Evolutionary conservation across 2,797 vertebrate genomes (phyloP), one percentile per base, ranked within the genome.

Genomic region (Poeciliopsis gracilis): DNA sequence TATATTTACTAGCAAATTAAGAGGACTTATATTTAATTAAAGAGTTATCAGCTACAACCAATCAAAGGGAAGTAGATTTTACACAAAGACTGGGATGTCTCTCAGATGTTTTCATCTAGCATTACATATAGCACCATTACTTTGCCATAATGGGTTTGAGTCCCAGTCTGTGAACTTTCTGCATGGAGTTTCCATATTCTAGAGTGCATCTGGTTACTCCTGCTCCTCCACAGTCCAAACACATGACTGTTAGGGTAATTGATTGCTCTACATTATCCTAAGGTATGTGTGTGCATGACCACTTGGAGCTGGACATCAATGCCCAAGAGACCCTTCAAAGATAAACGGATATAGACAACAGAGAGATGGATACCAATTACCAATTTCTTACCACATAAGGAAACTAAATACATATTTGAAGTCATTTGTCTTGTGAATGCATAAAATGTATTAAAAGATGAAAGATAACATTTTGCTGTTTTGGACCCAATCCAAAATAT

Each of bases 11-110:
- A 71, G 85, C 80, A 69, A 86, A 77, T 78, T 76, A 72, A 84
- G 70, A 9, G 85, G 86, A 89, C 89, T 90, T 86, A n/a, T 90
- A 91, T 92, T 70, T 89, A 70, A 93, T 94, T 92, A 88, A 70
- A 72, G 47, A 43, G 69, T 73, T 75, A 90, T 86, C 78, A 80
- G 73, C 41, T 53, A 46, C 36, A 76, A 63, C 76, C 80, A 80
- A 75, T 88, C n/a, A 36, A 57, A 77, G 77, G 73, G 73, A 49
- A 59, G 67, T 70, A 51, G 79, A 84, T 86, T 86, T 80, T 23
- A 45, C 33, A n/a, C 6, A 67, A 61, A 85, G 36, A 47, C 61
- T 33, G n/a, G 72, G 38, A 63, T 20, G 75, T 84, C 76, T 77
- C 75, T 84, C 82, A 71, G 86, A 73, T 72, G 59, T 75, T 33